phyloP scores from a whole-genome alignment of 2,113 vertebrate genomes.

The Bujurquina vittata region DNA sequence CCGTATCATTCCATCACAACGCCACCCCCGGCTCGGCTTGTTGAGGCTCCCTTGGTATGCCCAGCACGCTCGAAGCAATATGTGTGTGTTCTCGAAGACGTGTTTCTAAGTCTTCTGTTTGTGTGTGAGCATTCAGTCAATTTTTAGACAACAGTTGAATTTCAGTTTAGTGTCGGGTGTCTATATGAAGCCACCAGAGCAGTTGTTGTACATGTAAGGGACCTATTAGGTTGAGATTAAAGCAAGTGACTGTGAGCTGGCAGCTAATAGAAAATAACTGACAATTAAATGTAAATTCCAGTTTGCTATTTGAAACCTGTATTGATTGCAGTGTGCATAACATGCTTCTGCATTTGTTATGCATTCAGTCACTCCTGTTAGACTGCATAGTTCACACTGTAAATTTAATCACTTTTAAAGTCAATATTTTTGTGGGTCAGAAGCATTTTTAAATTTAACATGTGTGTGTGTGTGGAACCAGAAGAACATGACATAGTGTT shows the following conservation, averaged over 20 bases:
- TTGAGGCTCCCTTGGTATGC: conserved; percentile 76
- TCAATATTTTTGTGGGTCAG: neutral
- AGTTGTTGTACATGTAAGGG: neutral
- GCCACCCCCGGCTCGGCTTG: conserved; percentile 53
- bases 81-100: conserved; percentile 53
- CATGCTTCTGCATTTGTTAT: neutral
- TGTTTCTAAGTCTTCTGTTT: conserved; percentile 40
- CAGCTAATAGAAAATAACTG: neutral
- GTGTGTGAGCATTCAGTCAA: neutral
- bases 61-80: conserved; percentile 54
- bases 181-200: neutral
- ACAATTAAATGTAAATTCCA: neutral
- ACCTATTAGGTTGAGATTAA: neutral
- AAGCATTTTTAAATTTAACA: neutral
- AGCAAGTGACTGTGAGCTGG: neutral
- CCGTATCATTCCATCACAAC: conserved; percentile 55
- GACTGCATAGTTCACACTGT: neutral
- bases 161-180: conserved; percentile 1
- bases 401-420: neutral
- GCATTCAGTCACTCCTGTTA: neutral
- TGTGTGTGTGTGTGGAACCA: neutral
- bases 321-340: neutral
- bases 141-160: conserved; percentile 34
- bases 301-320: neutral
- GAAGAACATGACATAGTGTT: neutral